Base-by-base conservation (phyloP, 1,140 invertebrate genomes). In the Ceratina japonica region DNA sequence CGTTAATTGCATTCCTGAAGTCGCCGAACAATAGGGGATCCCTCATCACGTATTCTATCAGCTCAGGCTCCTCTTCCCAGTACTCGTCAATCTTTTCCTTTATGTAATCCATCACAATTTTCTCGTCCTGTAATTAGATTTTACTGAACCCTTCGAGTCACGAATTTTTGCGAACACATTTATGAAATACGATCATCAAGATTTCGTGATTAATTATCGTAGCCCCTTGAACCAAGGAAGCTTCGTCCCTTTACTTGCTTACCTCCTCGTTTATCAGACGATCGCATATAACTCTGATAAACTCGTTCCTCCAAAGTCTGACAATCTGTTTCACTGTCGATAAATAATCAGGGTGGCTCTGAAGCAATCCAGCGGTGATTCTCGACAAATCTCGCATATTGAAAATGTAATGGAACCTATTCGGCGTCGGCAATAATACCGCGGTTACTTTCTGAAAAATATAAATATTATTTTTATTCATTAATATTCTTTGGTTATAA, bases 341-440 rank as follows among this genome's bases (percentile, higher is more conserved):
- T 90, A 96, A 97, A 83, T 94, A 94, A 49, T 92, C 91, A 0
- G 96, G 94, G 63, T 95, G 93, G 27, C 96, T 97, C 70, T 97
- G 94, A 73, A 96, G 95, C 78, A 98, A 87, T 3, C 97, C 97
- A 56, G 95, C 95, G 77, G 95, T 95, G 37, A 98, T 95, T 65
- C 97, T 94, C 1, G 97, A 97, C 64, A 98, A 92, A 93, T 98
- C 97, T 79, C 97, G 94, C 91, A 98, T 94, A 90, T 98, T 98
- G 92, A 98, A 98, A 77, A 98, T 97, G 91, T 98, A 98, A 91
- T 98, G 97, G 92, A 98, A 98, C 90, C 97, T 98, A 5, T 95
- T 96, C 5, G 98, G 98, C 0, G 97, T 98, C 20, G 97, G 97
- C n/a, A 97, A 96, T 68, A 98, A 89, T 82, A 97, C 95, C 20